Evolutionary conservation across 2,888 invertebrate species (phyloP).

Genomic region (Perizoma flavofasciatum): DNA sequence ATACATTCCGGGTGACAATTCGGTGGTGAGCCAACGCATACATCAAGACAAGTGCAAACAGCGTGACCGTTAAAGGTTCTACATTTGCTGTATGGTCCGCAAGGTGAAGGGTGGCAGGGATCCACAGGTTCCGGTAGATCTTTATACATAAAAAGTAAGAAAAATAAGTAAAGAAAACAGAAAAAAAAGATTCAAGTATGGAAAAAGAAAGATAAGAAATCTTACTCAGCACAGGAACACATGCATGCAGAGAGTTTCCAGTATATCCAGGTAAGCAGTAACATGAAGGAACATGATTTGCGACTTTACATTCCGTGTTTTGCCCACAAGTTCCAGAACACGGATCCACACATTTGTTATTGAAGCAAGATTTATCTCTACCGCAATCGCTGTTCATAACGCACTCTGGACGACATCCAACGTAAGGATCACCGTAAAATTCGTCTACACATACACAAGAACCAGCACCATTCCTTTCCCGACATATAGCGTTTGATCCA

Average conservation of each 20-base stretch:
- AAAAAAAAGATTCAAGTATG: conserved; percentile 50
- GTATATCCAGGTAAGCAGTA: conserved; percentile 88
- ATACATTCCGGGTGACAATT: conserved; percentile 91
- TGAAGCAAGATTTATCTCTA: conserved; percentile 88
- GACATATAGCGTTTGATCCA: conserved; percentile 91
- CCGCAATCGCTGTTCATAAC: conserved; percentile 90
- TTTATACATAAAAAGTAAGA: conserved; percentile 58
- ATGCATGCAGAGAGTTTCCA: conserved; percentile 88
- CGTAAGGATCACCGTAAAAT: conserved; percentile 91
- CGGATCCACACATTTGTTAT: conserved; percentile 91
- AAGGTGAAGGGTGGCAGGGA: conserved; percentile 90
- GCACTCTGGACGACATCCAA: conserved; percentile 92
- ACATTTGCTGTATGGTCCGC: conserved; percentile 91
- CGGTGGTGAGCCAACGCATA: conserved; percentile 90
- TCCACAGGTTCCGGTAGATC: conserved; percentile 80
- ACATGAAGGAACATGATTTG: conserved; percentile 91
- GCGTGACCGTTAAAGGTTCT: conserved; percentile 88
- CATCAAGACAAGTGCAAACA: conserved; percentile 89
- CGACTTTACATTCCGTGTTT: conserved; percentile 89
- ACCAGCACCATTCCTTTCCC: conserved; percentile 89
- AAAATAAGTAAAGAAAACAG: conserved; percentile 53
- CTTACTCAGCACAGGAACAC: conserved; percentile 86
- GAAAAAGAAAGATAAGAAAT: conserved; percentile 66
- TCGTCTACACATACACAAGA: conserved; percentile 90
- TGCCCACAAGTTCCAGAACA: conserved; percentile 91